A percentile compares a stretch with the other conserved stretches of the same genome.
Evolutionary conservation across 1,140 invertebrate genomes (phyloP).

Genomic region (Rhopalosiphum padi): DNA sequence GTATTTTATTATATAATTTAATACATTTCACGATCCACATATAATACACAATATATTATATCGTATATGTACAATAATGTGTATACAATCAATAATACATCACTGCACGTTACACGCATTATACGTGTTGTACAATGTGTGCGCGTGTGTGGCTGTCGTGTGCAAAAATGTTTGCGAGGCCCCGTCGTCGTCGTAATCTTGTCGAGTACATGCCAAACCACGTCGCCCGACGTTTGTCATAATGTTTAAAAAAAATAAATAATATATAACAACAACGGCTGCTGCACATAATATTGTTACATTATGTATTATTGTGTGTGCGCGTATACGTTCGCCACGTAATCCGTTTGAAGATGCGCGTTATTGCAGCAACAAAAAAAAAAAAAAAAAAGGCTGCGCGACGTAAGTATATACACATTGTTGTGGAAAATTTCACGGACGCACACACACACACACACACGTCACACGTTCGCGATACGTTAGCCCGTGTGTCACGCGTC

Average conservation of each 20-base stretch:
- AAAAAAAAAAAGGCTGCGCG: not conserved
- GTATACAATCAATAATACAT: not conserved
- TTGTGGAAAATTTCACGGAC: conserved; percentile 34
- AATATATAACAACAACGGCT: not conserved
- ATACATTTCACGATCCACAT: not conserved
- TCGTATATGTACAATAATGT: no score
- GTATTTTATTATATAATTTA: not conserved
- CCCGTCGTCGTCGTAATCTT: conserved; percentile 18
- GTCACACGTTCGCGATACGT: not conserved
- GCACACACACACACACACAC: not conserved
- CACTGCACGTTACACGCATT: not conserved
- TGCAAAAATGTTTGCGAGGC: not conserved
- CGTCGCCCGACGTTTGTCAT: conserved; percentile 29
- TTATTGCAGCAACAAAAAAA: not conserved
- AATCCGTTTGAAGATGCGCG: conserved; percentile 47
- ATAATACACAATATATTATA: not conserved
- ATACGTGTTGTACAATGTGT: not conserved
- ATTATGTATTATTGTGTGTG: not conserved
- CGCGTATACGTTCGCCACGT: not conserved
- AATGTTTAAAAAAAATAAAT: conserved; percentile 20
- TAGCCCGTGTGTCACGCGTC: conserved; percentile 29
- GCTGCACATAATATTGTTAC: not conserved
- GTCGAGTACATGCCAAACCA: conserved; percentile 53
- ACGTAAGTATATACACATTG: not conserved
- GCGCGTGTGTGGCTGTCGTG: not conserved